Percentiles rank a stretch among this genome's conserved stretches.
Conservation (phyloP, 2,797 vertebrate genomes). For the Rachycentron canadum region DNA sequence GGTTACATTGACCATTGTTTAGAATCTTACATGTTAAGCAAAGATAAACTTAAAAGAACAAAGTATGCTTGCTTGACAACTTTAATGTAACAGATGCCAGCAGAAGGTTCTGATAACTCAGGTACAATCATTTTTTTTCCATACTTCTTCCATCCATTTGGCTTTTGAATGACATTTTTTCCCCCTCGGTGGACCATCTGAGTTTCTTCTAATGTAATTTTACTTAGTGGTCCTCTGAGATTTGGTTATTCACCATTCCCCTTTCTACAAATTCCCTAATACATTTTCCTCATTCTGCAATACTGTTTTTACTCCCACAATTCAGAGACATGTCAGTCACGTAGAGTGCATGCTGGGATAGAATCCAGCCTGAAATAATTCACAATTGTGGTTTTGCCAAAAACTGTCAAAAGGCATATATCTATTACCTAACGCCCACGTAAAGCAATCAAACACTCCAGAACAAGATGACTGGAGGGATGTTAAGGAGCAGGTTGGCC, state of each 20-base stretch:
- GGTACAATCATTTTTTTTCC: not conserved
- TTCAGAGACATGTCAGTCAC: slow-evolving; percentile 11
- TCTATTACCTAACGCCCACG: slow-evolving; percentile 37
- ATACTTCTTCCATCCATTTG: not conserved
- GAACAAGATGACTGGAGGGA: slow-evolving; percentile 9
- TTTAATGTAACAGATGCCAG: slow-evolving; percentile 10
- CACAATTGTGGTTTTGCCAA: slow-evolving; percentile 22
- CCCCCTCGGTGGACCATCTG: not conserved
- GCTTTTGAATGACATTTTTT: not conserved
- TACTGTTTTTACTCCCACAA: slow-evolving; percentile 6
- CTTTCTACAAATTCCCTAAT: too few species aligned
- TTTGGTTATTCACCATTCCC: slow-evolving; percentile 5
- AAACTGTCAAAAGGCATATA: slow-evolving; percentile 23
- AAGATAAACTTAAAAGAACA: slow-evolving; percentile 19
- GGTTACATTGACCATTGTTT: slow-evolving; percentile 22
- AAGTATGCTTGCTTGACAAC: slow-evolving; percentile 7
- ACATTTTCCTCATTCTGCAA: not conserved
- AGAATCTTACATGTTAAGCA: slow-evolving; percentile 11
- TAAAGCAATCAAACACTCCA: slow-evolving; percentile 7
- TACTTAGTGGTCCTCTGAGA: not conserved
- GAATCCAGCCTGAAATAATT: slow-evolving; percentile 6
- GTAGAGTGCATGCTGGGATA: slow-evolving; percentile 2
- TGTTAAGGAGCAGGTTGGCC: slow-evolving; percentile 6
- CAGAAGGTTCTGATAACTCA: not conserved
- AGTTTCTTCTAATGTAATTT: not conserved